Evolutionary conservation across 2,888 invertebrate species (phyloP).

Genomic region (Lasioglossum malachurum): DNA sequence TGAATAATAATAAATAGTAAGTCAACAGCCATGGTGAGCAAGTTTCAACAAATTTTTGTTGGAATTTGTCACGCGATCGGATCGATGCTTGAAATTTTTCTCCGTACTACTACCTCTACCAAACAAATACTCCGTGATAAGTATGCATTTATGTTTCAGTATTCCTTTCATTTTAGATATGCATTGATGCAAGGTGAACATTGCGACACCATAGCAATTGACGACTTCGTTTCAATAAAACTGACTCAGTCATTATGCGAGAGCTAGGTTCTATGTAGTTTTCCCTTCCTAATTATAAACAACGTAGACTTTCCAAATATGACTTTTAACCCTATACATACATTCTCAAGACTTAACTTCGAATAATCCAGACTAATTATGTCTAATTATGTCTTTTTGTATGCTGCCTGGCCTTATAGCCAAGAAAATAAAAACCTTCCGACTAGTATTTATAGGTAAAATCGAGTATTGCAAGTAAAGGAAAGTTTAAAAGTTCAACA

Average conservation of each 20-base stretch:
- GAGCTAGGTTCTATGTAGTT: constrained; percentile 65
- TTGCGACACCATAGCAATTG: constrained; percentile 59
- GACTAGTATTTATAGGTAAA: constrained; percentile 68
- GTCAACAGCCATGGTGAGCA: constrained; percentile 60
- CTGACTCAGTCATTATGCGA: constrained; percentile 65
- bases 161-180: constrained; percentile 41
- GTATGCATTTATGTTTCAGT: constrained; percentile 24
- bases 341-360: constrained; percentile 73
- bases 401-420: constrained; percentile 69
- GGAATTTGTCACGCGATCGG: not conserved
- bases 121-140: constrained; percentile 27
- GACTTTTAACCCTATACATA: constrained; percentile 74
- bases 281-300: constrained; percentile 69
- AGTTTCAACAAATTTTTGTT: constrained; percentile 35
- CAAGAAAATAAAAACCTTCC: constrained; percentile 64
- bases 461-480: constrained; percentile 70
- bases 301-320: constrained; percentile 74
- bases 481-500: constrained; percentile 47
- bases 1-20: constrained; percentile 66
- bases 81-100: constrained; percentile 14
- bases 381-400: constrained; percentile 75
- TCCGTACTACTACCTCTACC: constrained; percentile 8
- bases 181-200: constrained; percentile 34
- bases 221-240: constrained; percentile 59
- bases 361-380: constrained; percentile 65